Evolutionary conservation across 2,888 invertebrate genomes (phyloP), one percentile per base, ranked within the genome.

Genomic region (Leucoma salicis): DNA sequence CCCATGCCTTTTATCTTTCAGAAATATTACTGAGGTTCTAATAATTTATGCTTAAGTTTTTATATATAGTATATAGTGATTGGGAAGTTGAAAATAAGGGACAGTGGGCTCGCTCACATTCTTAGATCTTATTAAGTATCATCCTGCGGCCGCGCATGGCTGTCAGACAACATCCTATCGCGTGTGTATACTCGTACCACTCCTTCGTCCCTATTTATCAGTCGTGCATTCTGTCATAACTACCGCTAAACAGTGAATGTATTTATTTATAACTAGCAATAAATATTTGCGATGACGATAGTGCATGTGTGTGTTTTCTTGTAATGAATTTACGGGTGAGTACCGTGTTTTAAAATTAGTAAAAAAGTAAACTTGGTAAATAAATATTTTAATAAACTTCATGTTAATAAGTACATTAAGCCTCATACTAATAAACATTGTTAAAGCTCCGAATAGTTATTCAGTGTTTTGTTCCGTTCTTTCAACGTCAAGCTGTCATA

Each of bases 291-390:
- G 69, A 61, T 67, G 57, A 46, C 35, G 16, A 39, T 54, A 58
- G 72, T 75, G 66, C 37, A 46, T 67, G 62, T 71, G 70, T 64
- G 69, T 77, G 74, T 49, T 45, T 64, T 70, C 55, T 44, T 44
- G 78, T 80, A 73, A 70, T 84, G 82, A 77, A 85, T 77, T 66
- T 82, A 53, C 71, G 68, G 79, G 84, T 84, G 54, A 82, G 83
- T 49, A 14, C 36, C 14, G 27, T 2, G 4, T n/a, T 27, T 27
- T 27, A 6, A 6, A 6, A 2, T 25, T 1, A 27, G 27, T 27
- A 4, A 4, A 21, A 4, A 4, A 21, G 1, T 21, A 8, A 21
- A 3, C 2, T 21, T 21, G 5, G 8, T 21, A 21, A 21, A 21
- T 21, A 4, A 2, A 21, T 21, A 21, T 3, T 8, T 21, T 21